These are phyloP conservation scores for Tanypteryx hageni DNA, from an alignment of 2,888 invertebrate species.

Conservation along the genomic window DNA sequence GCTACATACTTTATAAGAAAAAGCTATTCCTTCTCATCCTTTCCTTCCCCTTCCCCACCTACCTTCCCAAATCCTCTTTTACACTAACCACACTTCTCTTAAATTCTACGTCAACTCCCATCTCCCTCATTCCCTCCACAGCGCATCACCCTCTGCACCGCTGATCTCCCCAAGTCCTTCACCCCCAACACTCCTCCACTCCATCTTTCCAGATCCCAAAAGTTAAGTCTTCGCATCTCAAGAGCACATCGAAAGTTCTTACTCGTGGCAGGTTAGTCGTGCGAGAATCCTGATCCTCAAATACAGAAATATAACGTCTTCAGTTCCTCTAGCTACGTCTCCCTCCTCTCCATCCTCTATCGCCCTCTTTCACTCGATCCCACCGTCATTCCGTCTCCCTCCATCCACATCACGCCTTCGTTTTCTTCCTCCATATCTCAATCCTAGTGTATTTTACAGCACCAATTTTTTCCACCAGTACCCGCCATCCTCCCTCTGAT, in stretches of 20 bases:
- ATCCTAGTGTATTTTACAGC: no score
- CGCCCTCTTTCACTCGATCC: background rate
- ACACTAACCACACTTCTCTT: background rate
- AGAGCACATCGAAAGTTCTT: constrained; percentile 8
- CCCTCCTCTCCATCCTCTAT: background rate
- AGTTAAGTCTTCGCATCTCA: constrained; percentile 15
- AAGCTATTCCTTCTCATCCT: background rate
- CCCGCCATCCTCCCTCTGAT: no score
- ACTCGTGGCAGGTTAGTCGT: background rate
- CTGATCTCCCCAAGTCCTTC: background rate
- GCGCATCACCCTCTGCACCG: no score
- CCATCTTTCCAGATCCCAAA: background rate
- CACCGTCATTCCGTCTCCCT: background rate
- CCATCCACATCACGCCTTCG: background rate
- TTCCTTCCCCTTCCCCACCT: background rate
- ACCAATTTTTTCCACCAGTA: no score
- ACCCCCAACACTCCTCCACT: background rate
- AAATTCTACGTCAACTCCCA: background rate
- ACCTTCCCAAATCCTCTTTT: no score
- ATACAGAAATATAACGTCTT: background rate
- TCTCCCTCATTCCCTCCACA: background rate
- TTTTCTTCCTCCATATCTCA: no score
- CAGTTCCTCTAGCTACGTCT: background rate
- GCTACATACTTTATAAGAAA: background rate
- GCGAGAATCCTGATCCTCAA: background rate